Conservation (phyloP, 1,140 invertebrate species). For the Physella acuta region DNA sequence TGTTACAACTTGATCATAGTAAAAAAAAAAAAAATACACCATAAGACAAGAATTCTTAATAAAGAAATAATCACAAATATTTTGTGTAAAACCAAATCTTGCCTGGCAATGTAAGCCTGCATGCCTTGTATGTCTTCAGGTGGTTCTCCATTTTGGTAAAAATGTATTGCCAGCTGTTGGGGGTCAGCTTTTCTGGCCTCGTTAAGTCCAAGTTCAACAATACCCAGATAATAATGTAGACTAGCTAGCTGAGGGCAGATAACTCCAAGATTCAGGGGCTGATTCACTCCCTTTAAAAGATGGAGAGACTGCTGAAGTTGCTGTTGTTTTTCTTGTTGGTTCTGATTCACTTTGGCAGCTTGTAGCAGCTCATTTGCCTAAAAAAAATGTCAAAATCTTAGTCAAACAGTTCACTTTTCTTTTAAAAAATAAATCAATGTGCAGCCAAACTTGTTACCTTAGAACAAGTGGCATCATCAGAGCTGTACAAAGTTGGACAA, state of each 20-base stretch:
- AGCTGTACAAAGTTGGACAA: conserved; percentile 90
- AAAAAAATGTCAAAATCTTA: no score
- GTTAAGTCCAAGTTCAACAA: conserved; percentile 83
- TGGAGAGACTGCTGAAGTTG: conserved; percentile 77
- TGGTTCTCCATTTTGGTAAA: conserved; percentile 83
- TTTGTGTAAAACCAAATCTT: conserved; percentile 2
- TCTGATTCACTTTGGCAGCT: conserved; percentile 69
- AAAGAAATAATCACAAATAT: background rate
- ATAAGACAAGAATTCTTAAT: background rate
- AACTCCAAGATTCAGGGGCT: conserved; percentile 74
- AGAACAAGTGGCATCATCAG: conserved; percentile 92
- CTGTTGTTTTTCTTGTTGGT: conserved; percentile 72
- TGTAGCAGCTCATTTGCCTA: conserved; percentile 86
- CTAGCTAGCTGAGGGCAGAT: conserved; percentile 78
- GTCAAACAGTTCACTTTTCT: no score
- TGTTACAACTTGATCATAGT: no score
- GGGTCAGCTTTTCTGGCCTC: conserved; percentile 85
- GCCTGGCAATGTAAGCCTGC: conserved; percentile 54
- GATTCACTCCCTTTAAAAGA: conserved; percentile 82
- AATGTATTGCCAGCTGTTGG: conserved; percentile 83
- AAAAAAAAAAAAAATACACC: background rate
- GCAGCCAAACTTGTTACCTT: conserved; percentile 67
- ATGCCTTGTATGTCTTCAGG: conserved; percentile 68
- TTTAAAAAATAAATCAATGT: background rate
- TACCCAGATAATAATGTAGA: conserved; percentile 74